These are phyloP conservation scores for Drosophila quadrilineata DNA, from an alignment of 1,140 invertebrate genomes.

Conservation along the genomic window DNA sequence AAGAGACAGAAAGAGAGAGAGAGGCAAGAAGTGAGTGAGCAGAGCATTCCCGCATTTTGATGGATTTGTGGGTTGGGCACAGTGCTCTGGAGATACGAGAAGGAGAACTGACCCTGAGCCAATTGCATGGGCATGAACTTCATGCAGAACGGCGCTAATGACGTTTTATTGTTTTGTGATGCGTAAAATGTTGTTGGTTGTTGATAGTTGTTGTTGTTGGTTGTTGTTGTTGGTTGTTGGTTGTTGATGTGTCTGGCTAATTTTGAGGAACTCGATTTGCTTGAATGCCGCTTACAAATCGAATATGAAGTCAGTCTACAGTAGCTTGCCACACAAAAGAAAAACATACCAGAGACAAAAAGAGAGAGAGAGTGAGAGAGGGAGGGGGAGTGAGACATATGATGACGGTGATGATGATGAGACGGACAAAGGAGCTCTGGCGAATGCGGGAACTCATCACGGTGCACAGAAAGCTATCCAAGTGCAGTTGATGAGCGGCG, in stretches of 20 bases:
- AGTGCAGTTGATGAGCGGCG: slow-evolving; percentile 41
- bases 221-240: slow-evolving; percentile 28
- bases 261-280: slow-evolving; percentile 54
- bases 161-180: slow-evolving; percentile 70
- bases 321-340: slow-evolving; percentile 8
- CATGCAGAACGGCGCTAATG: slow-evolving; percentile 49
- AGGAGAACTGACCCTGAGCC: slow-evolving; percentile 30
- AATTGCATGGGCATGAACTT: slow-evolving; percentile 2
- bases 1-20: no score
- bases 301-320: slow-evolving; percentile 24
- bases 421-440: slow-evolving; percentile 28
- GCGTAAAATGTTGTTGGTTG: slow-evolving; percentile 60
- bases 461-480: no score
- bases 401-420: neutral
- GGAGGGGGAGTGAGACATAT: no score
- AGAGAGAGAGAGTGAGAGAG: no score
- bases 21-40: no score
- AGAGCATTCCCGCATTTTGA: slow-evolving; percentile 66
- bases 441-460: slow-evolving; percentile 39
- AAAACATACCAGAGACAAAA: no score
- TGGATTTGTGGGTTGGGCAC: slow-evolving; percentile 47
- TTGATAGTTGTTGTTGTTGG: slow-evolving; percentile 28
- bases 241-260: slow-evolving; percentile 29
- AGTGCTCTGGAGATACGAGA: neutral
- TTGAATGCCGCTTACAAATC: slow-evolving; percentile 49